Evolutionary conservation across 2,888 invertebrate genomes (phyloP), one percentile per base, ranked within the genome.

Genomic region (Halictus quadricinctus): DNA sequence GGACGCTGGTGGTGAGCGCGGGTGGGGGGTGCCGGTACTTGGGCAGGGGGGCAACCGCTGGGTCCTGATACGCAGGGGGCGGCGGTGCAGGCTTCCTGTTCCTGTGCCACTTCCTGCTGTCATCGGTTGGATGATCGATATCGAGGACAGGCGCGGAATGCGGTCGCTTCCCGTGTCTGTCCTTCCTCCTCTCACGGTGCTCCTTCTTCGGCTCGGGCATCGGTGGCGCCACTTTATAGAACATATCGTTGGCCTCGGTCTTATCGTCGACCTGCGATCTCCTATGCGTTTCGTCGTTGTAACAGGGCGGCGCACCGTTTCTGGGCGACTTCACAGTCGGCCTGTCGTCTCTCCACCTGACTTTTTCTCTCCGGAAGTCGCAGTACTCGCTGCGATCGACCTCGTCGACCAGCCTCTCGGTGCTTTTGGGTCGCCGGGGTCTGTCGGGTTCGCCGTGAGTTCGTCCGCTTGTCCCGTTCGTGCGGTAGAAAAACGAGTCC

Each of bases 101-200:
- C 58, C 90, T 88, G 73, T 93, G 92, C 7, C 92, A 92, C 48
- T 89, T 89, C 80, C 84, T 90, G 43, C 46, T 82, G 54, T 90
- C 91, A n/a, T 91, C 90, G 5, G n/a, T 21, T 2, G 87, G 87
- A n/a, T 84, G 85, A 41, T 92, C 92, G 4, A 87, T 88, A 48
- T 93, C 93, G 76, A 93, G 89, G 8, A 93, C 91, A 0, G 94
- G 94, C 0, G 94, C 94, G 0, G 94, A 94, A 73, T 92, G 94
- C 7, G 94, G 94, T 66, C 93, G 88, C 50, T 91, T 88, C 7
- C 87, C 91, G 64, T 91, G 89, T 18, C 87, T 89, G n/a, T 88
- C 89, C 25, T 82, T 88, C 64, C 88, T 87, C 72, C 88, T 88
- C 70, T 92, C 92, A 13, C 90, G 85, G 2, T 83, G 76, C 54